A percentile compares a stretch with the other conserved stretches of the same genome.
These are phyloP conservation scores for Cecidostiba fungosa DNA, from an alignment of 2,888 invertebrate species.

Conservation along the genomic window DNA sequence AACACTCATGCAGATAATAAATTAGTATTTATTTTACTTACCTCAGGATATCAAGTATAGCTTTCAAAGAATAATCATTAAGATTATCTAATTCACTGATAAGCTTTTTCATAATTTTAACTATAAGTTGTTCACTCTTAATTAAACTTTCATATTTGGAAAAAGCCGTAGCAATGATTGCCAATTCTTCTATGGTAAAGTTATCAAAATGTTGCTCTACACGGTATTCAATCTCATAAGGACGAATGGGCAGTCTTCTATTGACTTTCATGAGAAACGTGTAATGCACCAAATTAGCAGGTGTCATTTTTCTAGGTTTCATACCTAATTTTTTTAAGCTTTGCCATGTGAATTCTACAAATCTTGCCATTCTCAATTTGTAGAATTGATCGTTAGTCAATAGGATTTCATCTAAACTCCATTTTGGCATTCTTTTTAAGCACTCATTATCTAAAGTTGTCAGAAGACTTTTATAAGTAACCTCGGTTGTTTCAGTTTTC, in stretches of 20 bases:
- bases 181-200: conserved; percentile 58
- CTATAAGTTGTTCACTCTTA: conserved; percentile 25
- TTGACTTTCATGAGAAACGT: conserved; percentile 50
- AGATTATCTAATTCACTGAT: conserved; percentile 25
- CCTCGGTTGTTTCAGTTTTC: not conserved
- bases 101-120: conserved; percentile 30
- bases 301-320: not conserved
- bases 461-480: conserved; percentile 18
- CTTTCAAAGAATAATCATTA: conserved; percentile 29
- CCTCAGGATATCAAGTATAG: conserved; percentile 26
- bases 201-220: conserved; percentile 47
- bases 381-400: conserved; percentile 54
- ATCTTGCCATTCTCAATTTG: conserved; percentile 22
- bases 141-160: conserved; percentile 17
- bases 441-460: conserved; percentile 52
- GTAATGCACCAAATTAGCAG: conserved; percentile 57
- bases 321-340: conserved; percentile 54
- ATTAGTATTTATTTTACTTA: conserved; percentile 22
- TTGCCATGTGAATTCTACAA: conserved; percentile 28
- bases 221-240: conserved; percentile 61
- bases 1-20: not conserved
- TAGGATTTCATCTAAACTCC: conserved; percentile 50
- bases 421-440: conserved; percentile 21
- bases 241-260: conserved; percentile 9
- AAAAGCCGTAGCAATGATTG: conserved; percentile 45